Evolutionary conservation across 2,888 invertebrate species (phyloP).

Genomic region (Noctua fimbriata): DNA sequence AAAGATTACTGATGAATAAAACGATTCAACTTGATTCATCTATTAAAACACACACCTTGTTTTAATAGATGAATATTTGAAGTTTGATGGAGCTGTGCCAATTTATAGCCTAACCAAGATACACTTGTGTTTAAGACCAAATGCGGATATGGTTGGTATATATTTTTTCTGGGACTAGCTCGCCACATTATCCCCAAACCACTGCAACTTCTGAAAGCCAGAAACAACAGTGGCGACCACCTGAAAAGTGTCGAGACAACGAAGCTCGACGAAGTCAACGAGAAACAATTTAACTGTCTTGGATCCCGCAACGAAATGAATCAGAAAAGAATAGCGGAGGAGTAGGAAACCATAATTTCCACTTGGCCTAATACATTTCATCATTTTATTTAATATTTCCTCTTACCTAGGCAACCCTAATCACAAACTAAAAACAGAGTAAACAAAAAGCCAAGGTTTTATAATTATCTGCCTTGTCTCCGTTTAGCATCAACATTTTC

Average conservation of each 20-base stretch:
- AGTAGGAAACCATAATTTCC: not conserved
- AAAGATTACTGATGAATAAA: not conserved
- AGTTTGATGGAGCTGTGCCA: not conserved
- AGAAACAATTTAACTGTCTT: not conserved
- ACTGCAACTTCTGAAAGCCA: too few relatives aligned
- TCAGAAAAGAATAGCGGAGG: not conserved
- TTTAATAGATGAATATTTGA: not conserved
- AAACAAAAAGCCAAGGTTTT: conserved; percentile 43
- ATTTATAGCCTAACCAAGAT: not conserved
- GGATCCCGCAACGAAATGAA: not conserved
- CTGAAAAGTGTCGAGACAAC: too few relatives aligned
- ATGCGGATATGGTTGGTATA: not conserved
- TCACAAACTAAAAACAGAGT: conserved; percentile 1
- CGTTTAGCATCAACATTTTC: conserved; percentile 59
- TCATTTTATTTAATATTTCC: not conserved
- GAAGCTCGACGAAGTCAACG: not conserved
- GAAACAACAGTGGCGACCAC: too few relatives aligned
- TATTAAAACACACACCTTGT: too few relatives aligned
- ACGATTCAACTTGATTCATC: not conserved
- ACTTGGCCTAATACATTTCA: not conserved
- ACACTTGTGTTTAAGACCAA: not conserved
- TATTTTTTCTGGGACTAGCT: too few relatives aligned
- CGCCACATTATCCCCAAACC: too few relatives aligned
- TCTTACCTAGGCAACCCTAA: not conserved
- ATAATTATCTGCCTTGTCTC: conserved; percentile 57